phyloP scores from a whole-genome alignment of 2,888 invertebrate species.

The Synanthedon vespiformis region DNA sequence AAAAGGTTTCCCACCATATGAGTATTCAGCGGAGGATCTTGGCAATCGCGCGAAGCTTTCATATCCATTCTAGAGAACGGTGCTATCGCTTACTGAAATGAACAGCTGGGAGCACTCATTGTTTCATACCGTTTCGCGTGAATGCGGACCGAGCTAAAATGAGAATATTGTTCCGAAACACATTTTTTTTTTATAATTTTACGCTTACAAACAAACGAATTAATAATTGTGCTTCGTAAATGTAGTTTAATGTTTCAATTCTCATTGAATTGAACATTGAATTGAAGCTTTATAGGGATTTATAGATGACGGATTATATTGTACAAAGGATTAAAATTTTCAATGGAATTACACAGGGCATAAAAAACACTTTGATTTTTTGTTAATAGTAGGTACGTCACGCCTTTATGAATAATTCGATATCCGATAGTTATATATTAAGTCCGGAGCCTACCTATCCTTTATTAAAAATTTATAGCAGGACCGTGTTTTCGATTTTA shows the following conservation, averaged over 20 bases:
- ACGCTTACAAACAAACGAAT: too few species aligned
- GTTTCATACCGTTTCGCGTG: constrained; percentile 30
- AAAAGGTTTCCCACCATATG: constrained; percentile 32
- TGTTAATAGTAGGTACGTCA: neutral
- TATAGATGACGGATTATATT: too few species aligned
- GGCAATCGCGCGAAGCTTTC: constrained; percentile 37
- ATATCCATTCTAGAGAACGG: constrained; percentile 27
- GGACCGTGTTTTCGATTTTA: neutral
- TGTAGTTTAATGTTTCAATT: too few species aligned
- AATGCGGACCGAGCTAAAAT: constrained; percentile 24
- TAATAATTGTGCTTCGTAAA: too few species aligned
- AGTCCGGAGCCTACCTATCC: neutral
- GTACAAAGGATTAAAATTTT: too few species aligned
- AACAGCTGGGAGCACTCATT: constrained; percentile 43
- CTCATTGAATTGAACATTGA: too few species aligned
- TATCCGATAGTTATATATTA: neutral
- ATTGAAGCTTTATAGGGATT: too few species aligned
- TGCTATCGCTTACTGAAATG: constrained; percentile 44
- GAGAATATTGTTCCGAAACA: constrained; percentile 20
- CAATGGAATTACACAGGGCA: too few species aligned
- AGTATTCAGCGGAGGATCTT: constrained; percentile 26
- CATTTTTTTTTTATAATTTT: neutral
- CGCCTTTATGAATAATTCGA: neutral
- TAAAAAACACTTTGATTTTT: neutral
- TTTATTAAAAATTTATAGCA: neutral